Conservation (phyloP, 2,113 vertebrate genomes). For the Seriola quinqueradiata region DNA sequence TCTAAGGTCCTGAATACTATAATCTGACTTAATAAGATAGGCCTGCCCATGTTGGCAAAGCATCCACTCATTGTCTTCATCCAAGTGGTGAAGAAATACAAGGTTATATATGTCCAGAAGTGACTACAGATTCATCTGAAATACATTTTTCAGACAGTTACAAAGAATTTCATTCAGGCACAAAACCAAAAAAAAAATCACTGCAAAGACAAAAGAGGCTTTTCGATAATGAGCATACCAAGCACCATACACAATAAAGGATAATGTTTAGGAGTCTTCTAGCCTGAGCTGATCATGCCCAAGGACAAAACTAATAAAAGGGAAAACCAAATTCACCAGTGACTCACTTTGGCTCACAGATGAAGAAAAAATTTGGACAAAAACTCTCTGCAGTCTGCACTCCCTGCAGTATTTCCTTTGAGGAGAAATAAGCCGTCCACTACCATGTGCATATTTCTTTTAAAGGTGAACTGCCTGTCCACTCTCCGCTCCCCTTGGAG, state of each 20-base stretch:
- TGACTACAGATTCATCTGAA: constrained; percentile 8
- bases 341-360: constrained; percentile 8
- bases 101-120: neutral
- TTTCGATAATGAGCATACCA: neutral
- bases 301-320: neutral
- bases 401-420: constrained; percentile 23
- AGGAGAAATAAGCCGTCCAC: constrained; percentile 11
- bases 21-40: constrained; percentile 18
- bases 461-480: constrained; percentile 25
- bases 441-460: constrained; percentile 7
- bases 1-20: constrained; percentile 10
- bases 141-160: neutral
- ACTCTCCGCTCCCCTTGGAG: constrained; percentile 23
- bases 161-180: neutral
- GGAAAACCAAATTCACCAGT: neutral
- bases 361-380: constrained; percentile 3
- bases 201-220: neutral
- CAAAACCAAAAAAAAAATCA: neutral
- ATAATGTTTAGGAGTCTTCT: neutral
- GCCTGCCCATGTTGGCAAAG: constrained; percentile 14
- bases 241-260: neutral
- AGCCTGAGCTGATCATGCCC: constrained; percentile 2
- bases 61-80: constrained; percentile 12
- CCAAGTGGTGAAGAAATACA: constrained; percentile 4
- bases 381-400: neutral